A percentile compares a stretch with the other conserved stretches of the same genome.
phyloP scores from a whole-genome alignment of 2,113 vertebrate species.

The Isichthys henryi region DNA sequence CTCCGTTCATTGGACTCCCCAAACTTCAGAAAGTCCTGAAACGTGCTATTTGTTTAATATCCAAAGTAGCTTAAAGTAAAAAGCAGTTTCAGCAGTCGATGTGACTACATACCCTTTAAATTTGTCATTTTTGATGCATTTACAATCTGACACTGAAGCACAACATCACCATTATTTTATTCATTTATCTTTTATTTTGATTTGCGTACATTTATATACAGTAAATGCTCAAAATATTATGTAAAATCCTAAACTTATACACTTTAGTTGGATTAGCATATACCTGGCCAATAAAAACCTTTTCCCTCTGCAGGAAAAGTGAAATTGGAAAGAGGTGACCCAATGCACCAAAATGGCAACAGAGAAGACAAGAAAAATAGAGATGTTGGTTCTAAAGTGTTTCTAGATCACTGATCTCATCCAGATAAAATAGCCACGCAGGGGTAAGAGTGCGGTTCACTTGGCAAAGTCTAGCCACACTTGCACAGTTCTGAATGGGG shows the following conservation, averaged over 20 bases:
- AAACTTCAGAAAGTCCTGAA: constrained; percentile 54
- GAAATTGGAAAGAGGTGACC: neutral
- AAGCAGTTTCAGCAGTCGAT: neutral
- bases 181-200: neutral
- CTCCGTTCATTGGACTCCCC: constrained; percentile 52
- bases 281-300: neutral
- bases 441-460: neutral
- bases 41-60: neutral
- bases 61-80: neutral
- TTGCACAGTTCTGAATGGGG: neutral
- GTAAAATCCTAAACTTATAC: neutral
- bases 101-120: neutral
- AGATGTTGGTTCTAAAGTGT: neutral
- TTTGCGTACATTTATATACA: neutral
- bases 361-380: neutral
- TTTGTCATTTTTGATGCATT: neutral
- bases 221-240: neutral
- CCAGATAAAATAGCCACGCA: too few relatives aligned
- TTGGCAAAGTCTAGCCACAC: neutral
- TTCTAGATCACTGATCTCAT: neutral
- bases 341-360: neutral
- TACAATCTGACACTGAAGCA: neutral
- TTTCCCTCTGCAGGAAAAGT: neutral
- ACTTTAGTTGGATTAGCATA: neutral
- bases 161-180: neutral